These are phyloP conservation scores for Sphenopsis melanotis DNA, from an alignment of 2,797 vertebrate genomes.

Conservation along the genomic window DNA sequence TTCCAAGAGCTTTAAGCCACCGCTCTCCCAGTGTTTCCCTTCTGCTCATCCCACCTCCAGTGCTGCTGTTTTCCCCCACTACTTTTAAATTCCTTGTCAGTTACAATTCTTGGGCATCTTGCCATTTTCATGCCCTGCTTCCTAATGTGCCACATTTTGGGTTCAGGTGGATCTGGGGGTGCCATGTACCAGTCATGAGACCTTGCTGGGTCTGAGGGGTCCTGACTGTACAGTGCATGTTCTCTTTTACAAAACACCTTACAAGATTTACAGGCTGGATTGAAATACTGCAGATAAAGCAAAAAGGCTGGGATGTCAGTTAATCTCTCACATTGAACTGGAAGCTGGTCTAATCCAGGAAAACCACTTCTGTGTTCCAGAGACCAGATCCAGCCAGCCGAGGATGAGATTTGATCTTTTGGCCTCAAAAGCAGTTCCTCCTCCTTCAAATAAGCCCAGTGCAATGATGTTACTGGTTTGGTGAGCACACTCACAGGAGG, in stretches of 20 bases:
- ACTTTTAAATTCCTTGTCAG: constrained; percentile 19
- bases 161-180: not conserved
- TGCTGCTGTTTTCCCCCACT: constrained; percentile 19
- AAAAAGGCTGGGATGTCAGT: not conserved
- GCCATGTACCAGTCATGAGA: rapidly evolving
- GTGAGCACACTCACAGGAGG: too few relatives aligned
- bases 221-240: not conserved
- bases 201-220: not conserved
- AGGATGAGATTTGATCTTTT: not conserved
- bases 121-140: not conserved
- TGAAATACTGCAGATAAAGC: not conserved
- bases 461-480: not conserved
- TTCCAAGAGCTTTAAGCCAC: not conserved
- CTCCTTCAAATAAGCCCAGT: not conserved
- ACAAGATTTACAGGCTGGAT: too few relatives aligned
- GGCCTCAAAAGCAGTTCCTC: not conserved
- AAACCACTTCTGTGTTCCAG: not conserved
- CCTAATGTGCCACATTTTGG: not conserved
- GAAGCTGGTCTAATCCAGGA: not conserved
- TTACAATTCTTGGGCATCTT: constrained; percentile 40
- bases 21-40: not conserved
- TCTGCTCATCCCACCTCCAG: constrained; percentile 12
- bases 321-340: not conserved
- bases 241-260: not conserved
- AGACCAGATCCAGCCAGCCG: not conserved